Conservation (phyloP, 2,797 vertebrate species). For the Lophius americanus region DNA sequence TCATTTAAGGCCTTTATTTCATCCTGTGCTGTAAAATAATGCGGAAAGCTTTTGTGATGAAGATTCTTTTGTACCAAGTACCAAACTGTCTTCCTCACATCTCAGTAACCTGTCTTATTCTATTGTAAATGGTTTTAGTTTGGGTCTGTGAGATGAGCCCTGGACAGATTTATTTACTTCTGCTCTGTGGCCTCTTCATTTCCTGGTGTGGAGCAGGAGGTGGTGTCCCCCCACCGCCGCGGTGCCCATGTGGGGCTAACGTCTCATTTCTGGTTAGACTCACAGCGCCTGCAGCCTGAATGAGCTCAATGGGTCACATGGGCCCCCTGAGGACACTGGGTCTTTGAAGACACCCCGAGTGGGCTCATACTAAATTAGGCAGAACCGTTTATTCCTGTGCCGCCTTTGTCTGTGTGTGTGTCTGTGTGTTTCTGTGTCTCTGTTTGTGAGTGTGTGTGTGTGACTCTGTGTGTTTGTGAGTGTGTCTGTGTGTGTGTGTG, state of each 20-base stretch:
- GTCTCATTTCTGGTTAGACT: slow-evolving; percentile 36
- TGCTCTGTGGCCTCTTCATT: slow-evolving; percentile 28
- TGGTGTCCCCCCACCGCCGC: slow-evolving; percentile 44
- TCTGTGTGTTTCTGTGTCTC: not conserved
- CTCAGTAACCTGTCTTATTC: slow-evolving; percentile 8
- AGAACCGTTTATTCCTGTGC: slow-evolving; percentile 28
- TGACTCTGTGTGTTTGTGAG: not conserved
- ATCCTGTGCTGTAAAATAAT: not conserved
- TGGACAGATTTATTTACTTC: slow-evolving; percentile 17
- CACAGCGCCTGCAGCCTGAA: slow-evolving; percentile 63
- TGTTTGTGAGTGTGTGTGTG: not conserved
- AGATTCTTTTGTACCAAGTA: not conserved
- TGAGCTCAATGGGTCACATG: slow-evolving; percentile 43
- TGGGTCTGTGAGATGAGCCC: not conserved
- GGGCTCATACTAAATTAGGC: slow-evolving; percentile 47
- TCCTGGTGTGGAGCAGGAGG: slow-evolving; percentile 38
- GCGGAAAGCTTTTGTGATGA: not conserved
- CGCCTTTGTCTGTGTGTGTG: slow-evolving; percentile 20
- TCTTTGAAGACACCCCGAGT: slow-evolving; percentile 47
- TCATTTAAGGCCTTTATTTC: not conserved
- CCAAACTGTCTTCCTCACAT: not conserved
- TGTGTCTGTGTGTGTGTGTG: no score
- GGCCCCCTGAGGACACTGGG: slow-evolving; percentile 41
- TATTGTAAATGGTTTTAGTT: slow-evolving; percentile 8
- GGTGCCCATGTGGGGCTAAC: slow-evolving; percentile 29